Conservation (phyloP, 1,140 invertebrate genomes). For the Drosophila rufa region DNA sequence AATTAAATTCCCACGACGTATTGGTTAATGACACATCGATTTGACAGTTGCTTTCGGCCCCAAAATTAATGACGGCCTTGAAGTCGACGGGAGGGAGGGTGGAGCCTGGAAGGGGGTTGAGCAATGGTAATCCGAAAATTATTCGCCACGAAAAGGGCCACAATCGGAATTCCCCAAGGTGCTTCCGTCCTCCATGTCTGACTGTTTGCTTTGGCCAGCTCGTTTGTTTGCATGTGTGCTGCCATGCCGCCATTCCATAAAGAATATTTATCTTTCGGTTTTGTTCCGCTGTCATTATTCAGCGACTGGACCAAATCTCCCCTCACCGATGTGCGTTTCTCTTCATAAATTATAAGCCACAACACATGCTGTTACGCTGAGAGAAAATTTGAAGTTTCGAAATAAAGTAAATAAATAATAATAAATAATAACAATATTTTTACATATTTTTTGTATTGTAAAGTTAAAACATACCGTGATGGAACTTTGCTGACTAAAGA, state of each 20-base stretch:
- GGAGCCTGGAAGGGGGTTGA: neutral
- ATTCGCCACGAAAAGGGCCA: constrained; percentile 15
- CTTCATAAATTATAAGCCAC: constrained; percentile 64
- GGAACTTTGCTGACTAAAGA: too few relatives aligned
- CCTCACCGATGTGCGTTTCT: neutral
- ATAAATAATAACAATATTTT: too few relatives aligned
- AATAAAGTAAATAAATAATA: neutral
- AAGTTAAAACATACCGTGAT: too few relatives aligned
- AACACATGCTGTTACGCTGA: constrained; percentile 2
- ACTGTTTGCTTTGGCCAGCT: constrained; percentile 19
- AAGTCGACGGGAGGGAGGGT: neutral
- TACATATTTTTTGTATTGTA: too few relatives aligned
- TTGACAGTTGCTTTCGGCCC: neutral
- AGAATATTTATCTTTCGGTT: constrained; percentile 55
- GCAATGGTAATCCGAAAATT: constrained; percentile 31
- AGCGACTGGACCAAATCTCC: constrained; percentile 63
- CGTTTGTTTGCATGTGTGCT: constrained; percentile 30
- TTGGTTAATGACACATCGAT: constrained; percentile 29
- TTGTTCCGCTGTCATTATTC: constrained; percentile 67
- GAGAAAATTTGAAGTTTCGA: neutral
- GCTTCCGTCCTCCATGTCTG: constrained; percentile 1
- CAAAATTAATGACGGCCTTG: constrained; percentile 26
- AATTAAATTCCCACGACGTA: constrained; percentile 18
- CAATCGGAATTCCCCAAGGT: constrained; percentile 34
- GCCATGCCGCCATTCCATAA: constrained; percentile 41